A percentile compares a stretch with the other conserved stretches of the same genome.
These are phyloP conservation scores for Helicorthomorpha holstii DNA, from an alignment of 1,140 invertebrate species.

Conservation along the genomic window DNA sequence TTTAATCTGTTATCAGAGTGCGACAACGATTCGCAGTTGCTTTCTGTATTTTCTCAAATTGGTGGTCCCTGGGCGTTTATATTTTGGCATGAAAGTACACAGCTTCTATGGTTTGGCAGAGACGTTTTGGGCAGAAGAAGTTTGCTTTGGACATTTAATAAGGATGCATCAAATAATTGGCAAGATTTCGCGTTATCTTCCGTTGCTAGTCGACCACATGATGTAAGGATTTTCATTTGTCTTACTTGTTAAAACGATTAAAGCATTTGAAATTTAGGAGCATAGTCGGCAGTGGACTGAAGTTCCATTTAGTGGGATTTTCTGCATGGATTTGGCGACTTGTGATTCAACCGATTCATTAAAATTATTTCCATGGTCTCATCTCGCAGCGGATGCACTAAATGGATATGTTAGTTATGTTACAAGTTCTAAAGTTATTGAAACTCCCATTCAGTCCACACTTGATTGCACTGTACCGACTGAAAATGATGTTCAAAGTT, in stretches of 20 bases:
- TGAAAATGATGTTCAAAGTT: no score
- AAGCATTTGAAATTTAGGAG: background rate
- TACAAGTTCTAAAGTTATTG: no score
- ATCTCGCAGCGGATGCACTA: no score
- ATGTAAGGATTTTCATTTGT: conserved; percentile 33
- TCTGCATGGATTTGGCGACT: conserved; percentile 38
- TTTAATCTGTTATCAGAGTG: background rate
- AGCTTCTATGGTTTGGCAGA: conserved; percentile 60
- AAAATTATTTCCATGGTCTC: no score
- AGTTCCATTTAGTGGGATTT: conserved; percentile 54
- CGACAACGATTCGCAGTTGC: background rate
- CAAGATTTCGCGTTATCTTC: conserved; percentile 21
- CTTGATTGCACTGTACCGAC: no score
- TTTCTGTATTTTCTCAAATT: background rate
- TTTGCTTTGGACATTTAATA: conserved; percentile 39
- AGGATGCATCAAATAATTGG: background rate
- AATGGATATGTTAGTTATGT: no score
- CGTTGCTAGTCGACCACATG: conserved; percentile 25
- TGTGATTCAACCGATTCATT: no score
- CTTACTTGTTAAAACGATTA: background rate
- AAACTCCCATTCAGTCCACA: no score
- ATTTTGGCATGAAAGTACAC: conserved; percentile 12
- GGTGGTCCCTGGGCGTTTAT: conserved; percentile 4
- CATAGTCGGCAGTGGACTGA: conserved; percentile 32
- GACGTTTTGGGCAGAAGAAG: conserved; percentile 72